Evolutionary conservation across 2,113 vertebrate genomes (phyloP), one percentile per base, ranked within the genome.

Genomic region (Morone chrysops): DNA sequence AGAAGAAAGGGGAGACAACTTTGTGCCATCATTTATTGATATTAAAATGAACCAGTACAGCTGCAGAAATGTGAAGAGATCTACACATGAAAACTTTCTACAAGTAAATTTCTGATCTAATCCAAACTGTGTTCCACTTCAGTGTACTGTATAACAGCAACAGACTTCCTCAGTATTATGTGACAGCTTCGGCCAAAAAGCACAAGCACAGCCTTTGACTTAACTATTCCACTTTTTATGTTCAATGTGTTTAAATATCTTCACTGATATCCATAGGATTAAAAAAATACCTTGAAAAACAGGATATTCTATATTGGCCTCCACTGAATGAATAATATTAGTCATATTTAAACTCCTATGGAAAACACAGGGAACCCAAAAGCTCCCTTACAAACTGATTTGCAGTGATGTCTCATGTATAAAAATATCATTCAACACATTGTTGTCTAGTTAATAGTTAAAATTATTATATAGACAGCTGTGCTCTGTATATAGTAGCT

Each of bases 391-490:
- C 51, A 70, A 74, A 84, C 5, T 51, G 70, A 82, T 69, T 73
- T 75, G 67, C 74, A 86, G 70, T 76, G 70, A 81, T 62, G 41
- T 88, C 50, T 62, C 57, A 75, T 70, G 48, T 87, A 86, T 73
- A 92, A 91, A 92, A 87, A 90, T 81, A 85, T 40, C 78, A 50
- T 81, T 86, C 53, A 80, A 70, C 88, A 90, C 68, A 75, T 86
- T 89, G 63, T 84, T 85, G 70, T 90, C 51, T 53, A 83, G 22
- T 83, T 78, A 57, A 85, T 66, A 82, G 65, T 85, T 31, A 75
- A 80, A 72, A 67, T 63, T 69, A 69, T 57, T 73, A 79, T 22
- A 31, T 53, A 84, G 57, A 81, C 16, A 68, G 51, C 31, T 0
- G 40, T 50, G 25, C 25, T 25, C 25, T 25, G 25, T 25, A 25